Evolutionary conservation across 2,888 invertebrate genomes (phyloP).

Genomic region (Myathropa florea): DNA sequence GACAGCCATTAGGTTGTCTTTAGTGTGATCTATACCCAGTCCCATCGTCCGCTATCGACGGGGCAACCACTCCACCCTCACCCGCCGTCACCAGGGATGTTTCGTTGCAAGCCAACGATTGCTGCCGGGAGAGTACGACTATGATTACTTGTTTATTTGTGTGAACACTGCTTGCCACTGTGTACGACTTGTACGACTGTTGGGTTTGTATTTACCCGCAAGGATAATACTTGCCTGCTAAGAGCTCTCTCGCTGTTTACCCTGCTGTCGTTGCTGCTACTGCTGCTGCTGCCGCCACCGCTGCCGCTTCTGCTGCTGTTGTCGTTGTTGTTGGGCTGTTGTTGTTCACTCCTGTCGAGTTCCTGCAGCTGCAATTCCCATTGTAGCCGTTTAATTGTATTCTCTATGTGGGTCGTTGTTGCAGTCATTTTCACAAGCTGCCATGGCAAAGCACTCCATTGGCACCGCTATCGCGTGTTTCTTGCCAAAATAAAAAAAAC

Average conservation of each 20-base stretch:
- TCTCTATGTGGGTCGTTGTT: conserved; percentile 64
- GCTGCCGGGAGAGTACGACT: not conserved
- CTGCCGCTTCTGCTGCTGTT: not conserved
- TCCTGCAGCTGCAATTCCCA: conserved; percentile 44
- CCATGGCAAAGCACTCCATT: not conserved
- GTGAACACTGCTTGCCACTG: not conserved
- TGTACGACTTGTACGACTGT: conserved; percentile 6
- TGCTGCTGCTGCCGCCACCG: not conserved
- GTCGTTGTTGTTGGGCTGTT: not conserved
- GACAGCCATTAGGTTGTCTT: not conserved
- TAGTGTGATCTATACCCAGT: not conserved
- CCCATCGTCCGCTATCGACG: not conserved
- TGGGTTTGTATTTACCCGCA: conserved; percentile 44
- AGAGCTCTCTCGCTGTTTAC: conserved; percentile 28
- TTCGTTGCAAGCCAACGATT: not conserved
- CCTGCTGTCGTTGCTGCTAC: not conserved
- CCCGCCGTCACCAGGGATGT: not conserved
- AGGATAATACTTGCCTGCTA: conserved; percentile 35
- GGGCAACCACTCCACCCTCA: not conserved
- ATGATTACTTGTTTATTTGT: not conserved
- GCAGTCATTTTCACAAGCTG: conserved; percentile 59
- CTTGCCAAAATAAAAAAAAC: conserved; percentile 44
- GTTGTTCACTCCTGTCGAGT: not conserved
- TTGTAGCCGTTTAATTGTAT: conserved; percentile 64
- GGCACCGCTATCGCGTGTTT: conserved; percentile 35